Base-by-base conservation (phyloP, 2,888 invertebrate species). In the Zygothrica quintamaculata region DNA sequence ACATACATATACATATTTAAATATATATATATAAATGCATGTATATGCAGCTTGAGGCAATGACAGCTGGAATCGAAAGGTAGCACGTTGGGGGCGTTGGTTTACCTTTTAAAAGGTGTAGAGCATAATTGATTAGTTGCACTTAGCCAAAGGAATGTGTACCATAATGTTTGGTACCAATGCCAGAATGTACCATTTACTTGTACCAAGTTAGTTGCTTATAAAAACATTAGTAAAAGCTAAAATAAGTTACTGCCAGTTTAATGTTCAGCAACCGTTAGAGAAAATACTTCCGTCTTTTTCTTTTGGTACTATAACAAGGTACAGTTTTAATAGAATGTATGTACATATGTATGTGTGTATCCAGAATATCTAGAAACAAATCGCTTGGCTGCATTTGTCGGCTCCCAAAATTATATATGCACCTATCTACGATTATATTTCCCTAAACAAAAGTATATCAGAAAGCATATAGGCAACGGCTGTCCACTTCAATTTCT, bases 301-400 rank as follows among this genome's bases (percentile, higher is more conserved):
- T 64, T 64, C 51, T 36, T 37, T 44, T 36, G 43, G 15, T 16
- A 15, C 18, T 25, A 43, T 40, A 40, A 44, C 60, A 34, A 70
- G 55, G 74, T 71, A 74, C 71, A 71, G 74, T 71, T 68, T 55
- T 74, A 64, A 29, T 37, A 18, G 46, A 55, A 37, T 53, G 50
- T 34, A 36, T 7, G 26, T 34, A n/a, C 25, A 26, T 22, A 40
- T 22, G 29, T 42, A n/a, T 29, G n/a, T n/a, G n/a, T n/a, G n/a
- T n/a, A n/a, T n/a, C n/a, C n/a, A n/a, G n/a, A n/a, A 36, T 18
- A 65, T 50, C 47, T 36, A 60, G 31, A 60, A 60, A 65, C 25
- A 73, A 55, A 60, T 55, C 55, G 66, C 60, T 70, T 72, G 60
- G 48, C 43, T 70, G 70, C 73, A 70, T 70, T 70, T 66, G 60